These are phyloP conservation scores for Steinernema feltiae DNA, from an alignment of 1,140 invertebrate genomes.

Conservation along the genomic window DNA sequence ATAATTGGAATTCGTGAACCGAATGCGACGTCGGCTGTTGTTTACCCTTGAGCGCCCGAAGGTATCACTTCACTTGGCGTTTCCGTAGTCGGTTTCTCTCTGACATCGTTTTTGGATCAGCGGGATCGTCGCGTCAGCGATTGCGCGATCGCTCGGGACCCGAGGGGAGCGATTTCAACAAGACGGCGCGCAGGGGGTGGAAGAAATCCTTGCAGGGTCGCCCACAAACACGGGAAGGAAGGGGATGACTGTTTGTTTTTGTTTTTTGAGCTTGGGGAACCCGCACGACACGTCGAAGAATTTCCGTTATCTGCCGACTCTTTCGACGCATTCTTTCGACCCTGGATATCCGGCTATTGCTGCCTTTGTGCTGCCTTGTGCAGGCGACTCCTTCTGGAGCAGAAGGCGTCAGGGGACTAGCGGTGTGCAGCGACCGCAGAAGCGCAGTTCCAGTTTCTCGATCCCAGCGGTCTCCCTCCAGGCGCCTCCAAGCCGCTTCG, in stretches of 20 bases:
- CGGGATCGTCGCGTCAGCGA: slow-evolving; percentile 4
- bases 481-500: not conserved
- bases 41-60: not conserved
- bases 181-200: no score
- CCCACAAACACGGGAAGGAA: not conserved
- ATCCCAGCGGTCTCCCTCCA: not conserved
- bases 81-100: not conserved
- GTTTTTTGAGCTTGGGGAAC: not conserved
- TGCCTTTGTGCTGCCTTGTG: not conserved
- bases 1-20: not conserved
- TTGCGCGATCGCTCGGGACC: slow-evolving; percentile 11
- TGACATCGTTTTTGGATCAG: slow-evolving; percentile 3
- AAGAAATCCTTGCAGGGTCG: not conserved
- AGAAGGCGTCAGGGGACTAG: not conserved
- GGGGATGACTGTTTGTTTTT: not conserved
- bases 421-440: not conserved
- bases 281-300: not conserved
- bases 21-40: not conserved
- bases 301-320: not conserved
- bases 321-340: slow-evolving; percentile 2
- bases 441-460: slow-evolving; percentile 3
- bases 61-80: not conserved
- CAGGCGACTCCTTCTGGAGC: not conserved
- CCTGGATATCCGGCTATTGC: slow-evolving; percentile 7
- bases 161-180: slow-evolving; percentile 9